Conservation (phyloP, 1,140 invertebrate species). For the Zaprionus inermis region DNA sequence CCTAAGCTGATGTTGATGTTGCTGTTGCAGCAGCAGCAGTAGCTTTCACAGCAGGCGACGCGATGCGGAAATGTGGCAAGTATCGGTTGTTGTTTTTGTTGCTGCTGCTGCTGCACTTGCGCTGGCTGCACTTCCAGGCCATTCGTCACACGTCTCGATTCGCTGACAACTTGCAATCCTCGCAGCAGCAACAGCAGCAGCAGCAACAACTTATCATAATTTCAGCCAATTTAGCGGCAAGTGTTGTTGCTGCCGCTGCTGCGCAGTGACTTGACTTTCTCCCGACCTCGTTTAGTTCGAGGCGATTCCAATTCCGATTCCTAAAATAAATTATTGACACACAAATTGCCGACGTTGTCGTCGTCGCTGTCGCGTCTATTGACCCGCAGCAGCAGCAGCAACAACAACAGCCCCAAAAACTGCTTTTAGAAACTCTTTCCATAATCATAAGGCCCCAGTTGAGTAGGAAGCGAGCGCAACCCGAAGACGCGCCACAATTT, state of each 20-base stretch:
- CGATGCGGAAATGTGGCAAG: slow-evolving; percentile 64
- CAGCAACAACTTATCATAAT: slow-evolving; percentile 65
- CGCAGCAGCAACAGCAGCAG: slow-evolving; percentile 34
- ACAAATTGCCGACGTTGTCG: slow-evolving; percentile 54
- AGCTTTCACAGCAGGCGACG: slow-evolving; percentile 38
- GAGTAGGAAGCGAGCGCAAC: slow-evolving; percentile 38
- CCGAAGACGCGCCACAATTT: slow-evolving; percentile 34
- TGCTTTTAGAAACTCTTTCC: slow-evolving; percentile 45
- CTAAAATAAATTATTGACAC: slow-evolving; percentile 76
- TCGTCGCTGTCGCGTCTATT: slow-evolving; percentile 18
- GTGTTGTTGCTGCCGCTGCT: slow-evolving; percentile 37
- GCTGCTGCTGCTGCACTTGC: slow-evolving; percentile 39
- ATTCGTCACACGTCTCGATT: slow-evolving; percentile 79
- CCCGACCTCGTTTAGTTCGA: slow-evolving; percentile 76
- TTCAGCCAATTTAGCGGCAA: slow-evolving; percentile 73
- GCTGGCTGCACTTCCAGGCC: slow-evolving; percentile 75
- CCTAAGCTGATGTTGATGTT: slow-evolving; percentile 23
- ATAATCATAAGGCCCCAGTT: slow-evolving; percentile 17
- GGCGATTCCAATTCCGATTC: slow-evolving; percentile 63
- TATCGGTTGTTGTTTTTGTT: slow-evolving; percentile 16
- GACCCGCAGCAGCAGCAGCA: slow-evolving; percentile 45
- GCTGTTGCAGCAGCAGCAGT: slow-evolving; percentile 7
- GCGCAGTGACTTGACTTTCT: slow-evolving; percentile 65
- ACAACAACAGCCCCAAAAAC: slow-evolving; percentile 18
- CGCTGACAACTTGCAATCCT: slow-evolving; percentile 70